Conservation (phyloP, 2,113 vertebrate genomes). For the Verasper variegatus region DNA sequence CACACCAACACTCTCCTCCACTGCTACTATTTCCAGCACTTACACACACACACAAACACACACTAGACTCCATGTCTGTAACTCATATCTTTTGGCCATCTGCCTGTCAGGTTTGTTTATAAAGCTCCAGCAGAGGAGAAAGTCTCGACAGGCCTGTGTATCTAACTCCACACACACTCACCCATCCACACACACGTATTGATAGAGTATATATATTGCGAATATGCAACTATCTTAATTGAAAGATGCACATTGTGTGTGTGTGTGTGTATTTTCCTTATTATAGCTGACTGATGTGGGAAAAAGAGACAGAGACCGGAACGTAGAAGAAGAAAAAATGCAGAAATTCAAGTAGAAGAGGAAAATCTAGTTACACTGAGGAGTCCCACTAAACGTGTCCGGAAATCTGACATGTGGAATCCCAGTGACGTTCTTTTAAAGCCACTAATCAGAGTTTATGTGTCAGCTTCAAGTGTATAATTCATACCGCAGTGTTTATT, state of each 20-base stretch:
- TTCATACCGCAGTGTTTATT: conserved; percentile 40
- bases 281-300: conserved; percentile 38
- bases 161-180: conserved; percentile 22
- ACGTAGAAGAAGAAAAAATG: not conserved
- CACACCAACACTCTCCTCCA: conserved; percentile 8
- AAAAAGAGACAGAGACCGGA: not conserved
- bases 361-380: not conserved
- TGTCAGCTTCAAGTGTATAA: conserved; percentile 5
- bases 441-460: conserved; percentile 30
- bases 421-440: not conserved
- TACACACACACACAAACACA: conserved; percentile 13
- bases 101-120: conserved; percentile 64
- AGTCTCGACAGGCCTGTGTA: conserved; percentile 26
- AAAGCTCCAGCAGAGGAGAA: conserved; percentile 50
- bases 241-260: conserved; percentile 13
- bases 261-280: conserved; percentile 32
- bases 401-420: conserved; percentile 15
- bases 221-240: conserved; percentile 35
- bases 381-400: too few species aligned
- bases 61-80: conserved; percentile 50
- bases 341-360: not conserved
- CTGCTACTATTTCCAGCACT: conserved; percentile 47
- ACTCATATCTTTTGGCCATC: conserved; percentile 64
- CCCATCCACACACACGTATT: conserved; percentile 20
- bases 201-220: not conserved